Base-by-base conservation (phyloP, 2,797 vertebrate genomes). In the Pangasius macronema region DNA sequence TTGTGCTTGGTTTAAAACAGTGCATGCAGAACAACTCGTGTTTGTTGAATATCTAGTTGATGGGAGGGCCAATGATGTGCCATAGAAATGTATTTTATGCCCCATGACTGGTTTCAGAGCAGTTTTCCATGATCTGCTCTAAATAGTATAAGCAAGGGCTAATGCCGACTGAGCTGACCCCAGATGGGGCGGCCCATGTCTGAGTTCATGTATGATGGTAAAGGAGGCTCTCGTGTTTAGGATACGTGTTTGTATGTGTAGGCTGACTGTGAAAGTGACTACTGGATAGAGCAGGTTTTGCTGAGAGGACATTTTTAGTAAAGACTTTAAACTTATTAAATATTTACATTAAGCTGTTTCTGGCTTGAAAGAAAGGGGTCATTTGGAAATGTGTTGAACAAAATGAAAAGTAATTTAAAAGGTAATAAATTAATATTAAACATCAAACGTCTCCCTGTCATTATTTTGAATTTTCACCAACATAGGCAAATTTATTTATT, bases 361-460 rank as follows among this genome's bases (percentile, higher is more conserved):
- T 90, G 89, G 92, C 90, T 92, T 93, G 92, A 91, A 90, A 85
- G 88, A 24, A 88, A 79, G 87, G 87, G 87, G 87, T 92, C 89
- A 88, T 89, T 90, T 76, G 83, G 93, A 89, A 93, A 90, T 91
- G 91, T 95, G 92, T 89, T 92, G 90, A 92, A 87, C 70, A 92
- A 93, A 93, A 92, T 93, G 94, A 92, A 89, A 95, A 94, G 91
- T 92, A 89, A 93, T 95, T 92, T 91, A 86, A 91, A 95, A 94
- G 90, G 93, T 90, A 96, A 96, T 96, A 96, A 96, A 96, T 95
- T 95, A 94, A 94, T 95, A 95, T 96, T 91, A 95, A 95, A 83
- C 93, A 94, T 92, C 90, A 24, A 88, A 83, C 18, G 80, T 90
- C 86, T 92, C 86, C 61, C 61, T 42, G 90, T 93, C 86, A 90